A percentile compares a stretch with the other conserved stretches of the same genome.
Conservation (phyloP, 2,888 invertebrate species). For the Lagria hirta region DNA sequence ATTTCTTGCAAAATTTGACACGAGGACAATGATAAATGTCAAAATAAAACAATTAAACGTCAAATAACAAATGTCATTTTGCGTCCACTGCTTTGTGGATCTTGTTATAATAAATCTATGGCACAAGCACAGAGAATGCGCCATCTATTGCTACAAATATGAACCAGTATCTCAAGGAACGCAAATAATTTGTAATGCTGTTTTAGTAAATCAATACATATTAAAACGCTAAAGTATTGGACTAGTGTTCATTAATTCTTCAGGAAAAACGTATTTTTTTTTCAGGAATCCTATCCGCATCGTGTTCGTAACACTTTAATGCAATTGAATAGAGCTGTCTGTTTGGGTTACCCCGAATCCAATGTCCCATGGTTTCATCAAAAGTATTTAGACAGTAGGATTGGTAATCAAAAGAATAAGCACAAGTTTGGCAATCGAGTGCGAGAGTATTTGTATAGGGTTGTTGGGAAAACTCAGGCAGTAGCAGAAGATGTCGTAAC, state of each 20-base stretch:
- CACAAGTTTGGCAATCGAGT: slow-evolving; percentile 29
- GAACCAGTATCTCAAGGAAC: no score
- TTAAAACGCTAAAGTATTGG: no score
- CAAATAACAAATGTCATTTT: no score
- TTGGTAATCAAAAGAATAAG: slow-evolving; percentile 1
- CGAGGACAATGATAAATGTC: no score
- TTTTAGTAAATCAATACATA: no score
- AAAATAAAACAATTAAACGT: no score
- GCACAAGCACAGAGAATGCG: no score
- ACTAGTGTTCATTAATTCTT: slow-evolving; percentile 35
- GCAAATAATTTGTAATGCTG: no score
- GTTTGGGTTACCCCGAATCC: slow-evolving; percentile 64
- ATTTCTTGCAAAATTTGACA: no score
- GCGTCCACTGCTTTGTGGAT: no score
- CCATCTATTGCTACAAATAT: no score
- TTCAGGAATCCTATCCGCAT: slow-evolving; percentile 59
- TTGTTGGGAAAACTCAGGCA: slow-evolving; percentile 29
- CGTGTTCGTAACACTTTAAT: slow-evolving; percentile 60
- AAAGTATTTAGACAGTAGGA: slow-evolving; percentile 56
- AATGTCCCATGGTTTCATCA: slow-evolving; percentile 69
- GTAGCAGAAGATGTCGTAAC: slow-evolving; percentile 46
- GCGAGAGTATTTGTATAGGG: slow-evolving; percentile 39
- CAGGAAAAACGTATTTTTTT: slow-evolving; percentile 52
- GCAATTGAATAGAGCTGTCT: slow-evolving; percentile 65
- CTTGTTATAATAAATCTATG: no score